Conservation (phyloP, 2,888 invertebrate species). For the Lutraria lutraria region DNA sequence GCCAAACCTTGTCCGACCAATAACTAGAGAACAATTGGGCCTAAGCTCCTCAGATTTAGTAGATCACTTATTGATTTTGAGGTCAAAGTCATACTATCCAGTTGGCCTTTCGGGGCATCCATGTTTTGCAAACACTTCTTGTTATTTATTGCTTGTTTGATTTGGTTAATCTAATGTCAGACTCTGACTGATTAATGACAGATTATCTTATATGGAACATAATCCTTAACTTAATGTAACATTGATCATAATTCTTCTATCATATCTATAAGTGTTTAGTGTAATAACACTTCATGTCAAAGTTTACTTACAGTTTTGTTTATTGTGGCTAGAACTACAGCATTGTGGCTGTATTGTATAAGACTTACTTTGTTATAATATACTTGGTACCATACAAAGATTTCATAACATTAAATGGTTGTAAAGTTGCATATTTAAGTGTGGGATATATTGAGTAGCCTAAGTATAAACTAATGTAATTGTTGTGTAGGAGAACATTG, state of each 20-base stretch:
- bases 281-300: constrained; percentile 9
- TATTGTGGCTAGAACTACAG: not conserved
- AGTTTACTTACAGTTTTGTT: constrained; percentile 38
- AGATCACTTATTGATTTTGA: too few species aligned
- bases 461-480: not conserved
- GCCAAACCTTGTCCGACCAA: too few species aligned
- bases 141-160: too few species aligned
- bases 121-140: too few species aligned
- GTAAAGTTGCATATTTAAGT: not conserved
- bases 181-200: too few species aligned
- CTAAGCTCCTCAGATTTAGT: too few species aligned
- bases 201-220: too few species aligned
- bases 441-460: not conserved
- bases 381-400: not conserved
- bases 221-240: too few species aligned
- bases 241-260: not conserved
- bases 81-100: too few species aligned
- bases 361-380: not conserved
- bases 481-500: not conserved
- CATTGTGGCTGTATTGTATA: not conserved
- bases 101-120: too few species aligned
- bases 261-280: not conserved
- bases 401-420: not conserved
- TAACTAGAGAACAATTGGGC: too few species aligned
- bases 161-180: too few species aligned